Evolutionary conservation across 2,797 vertebrate genomes (phyloP).

Genomic region (Xiphophorus birchmanni): DNA sequence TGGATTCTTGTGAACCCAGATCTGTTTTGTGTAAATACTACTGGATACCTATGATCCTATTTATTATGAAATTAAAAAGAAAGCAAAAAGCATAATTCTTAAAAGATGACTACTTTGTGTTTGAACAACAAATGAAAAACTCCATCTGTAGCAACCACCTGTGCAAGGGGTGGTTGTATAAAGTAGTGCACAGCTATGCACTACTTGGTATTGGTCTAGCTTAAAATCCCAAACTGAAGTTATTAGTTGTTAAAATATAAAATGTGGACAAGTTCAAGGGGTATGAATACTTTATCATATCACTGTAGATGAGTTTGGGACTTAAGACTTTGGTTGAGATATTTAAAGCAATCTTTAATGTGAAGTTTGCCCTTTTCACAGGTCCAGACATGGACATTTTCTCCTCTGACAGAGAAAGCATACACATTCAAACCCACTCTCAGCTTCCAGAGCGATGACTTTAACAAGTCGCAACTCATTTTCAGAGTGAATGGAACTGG

Average conservation of each 20-base stretch:
- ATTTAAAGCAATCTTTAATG: background rate
- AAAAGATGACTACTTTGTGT: background rate
- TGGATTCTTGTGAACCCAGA: background rate
- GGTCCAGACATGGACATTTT: slow-evolving; percentile 90
- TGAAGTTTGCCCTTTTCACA: slow-evolving; percentile 53
- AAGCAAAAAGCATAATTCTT: background rate
- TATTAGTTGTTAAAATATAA: background rate
- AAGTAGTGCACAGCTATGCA: background rate
- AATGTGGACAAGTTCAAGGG: background rate
- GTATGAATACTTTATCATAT: background rate
- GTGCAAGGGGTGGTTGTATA: too few species aligned
- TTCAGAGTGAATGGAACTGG: slow-evolving; percentile 84
- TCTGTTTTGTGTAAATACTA: background rate
- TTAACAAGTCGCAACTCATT: slow-evolving; percentile 66
- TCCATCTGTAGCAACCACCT: too few species aligned
- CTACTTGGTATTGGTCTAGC: background rate
- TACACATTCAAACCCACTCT: slow-evolving; percentile 83
- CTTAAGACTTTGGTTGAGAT: background rate
- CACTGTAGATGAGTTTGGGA: background rate
- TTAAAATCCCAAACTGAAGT: background rate
- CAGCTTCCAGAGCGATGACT: slow-evolving; percentile 67
- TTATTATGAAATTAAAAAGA: background rate
- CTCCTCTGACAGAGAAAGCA: slow-evolving; percentile 80
- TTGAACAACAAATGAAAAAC: too few species aligned
- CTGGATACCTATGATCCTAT: background rate